Percentiles rank a stretch among this genome's conserved stretches.
phyloP scores from a whole-genome alignment of 2,113 vertebrate genomes.

The Anarhynchus alexandrinus region DNA sequence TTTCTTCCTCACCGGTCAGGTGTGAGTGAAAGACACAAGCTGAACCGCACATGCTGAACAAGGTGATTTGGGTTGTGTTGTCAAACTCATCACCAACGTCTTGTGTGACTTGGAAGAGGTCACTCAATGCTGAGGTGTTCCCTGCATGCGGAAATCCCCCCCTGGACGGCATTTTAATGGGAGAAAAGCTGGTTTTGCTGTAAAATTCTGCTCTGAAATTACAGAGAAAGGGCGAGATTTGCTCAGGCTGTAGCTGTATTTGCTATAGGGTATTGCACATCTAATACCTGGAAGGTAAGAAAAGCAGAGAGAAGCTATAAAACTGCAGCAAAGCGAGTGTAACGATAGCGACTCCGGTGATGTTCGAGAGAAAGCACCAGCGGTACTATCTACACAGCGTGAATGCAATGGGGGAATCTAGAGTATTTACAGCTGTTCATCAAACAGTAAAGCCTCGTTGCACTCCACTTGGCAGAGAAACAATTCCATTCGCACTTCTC shows the following conservation, averaged over 20 bases:
- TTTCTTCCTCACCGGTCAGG: background rate
- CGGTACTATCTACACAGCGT: background rate
- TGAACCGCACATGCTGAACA: background rate
- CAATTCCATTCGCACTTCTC: constrained; percentile 33
- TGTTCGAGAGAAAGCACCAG: background rate
- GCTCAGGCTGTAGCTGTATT: background rate
- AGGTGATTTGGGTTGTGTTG: background rate
- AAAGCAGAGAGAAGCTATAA: background rate
- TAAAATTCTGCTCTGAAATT: background rate
- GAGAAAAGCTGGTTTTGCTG: background rate
- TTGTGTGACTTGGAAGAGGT: background rate
- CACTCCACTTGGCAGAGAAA: constrained; percentile 44
- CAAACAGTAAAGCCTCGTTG: constrained; percentile 18
- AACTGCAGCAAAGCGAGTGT: background rate
- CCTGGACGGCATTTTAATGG: background rate
- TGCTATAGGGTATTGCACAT: background rate
- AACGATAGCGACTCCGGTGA: background rate
- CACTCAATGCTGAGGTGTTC: background rate
- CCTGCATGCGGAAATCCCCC: background rate
- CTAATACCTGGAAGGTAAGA: background rate
- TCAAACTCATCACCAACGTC: background rate
- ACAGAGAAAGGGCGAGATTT: background rate
- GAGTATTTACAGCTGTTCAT: constrained; percentile 47
- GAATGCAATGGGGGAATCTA: background rate
- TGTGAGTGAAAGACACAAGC: background rate